phyloP scores from a whole-genome alignment of 2,888 invertebrate genomes.

The Trimorus sp. region DNA sequence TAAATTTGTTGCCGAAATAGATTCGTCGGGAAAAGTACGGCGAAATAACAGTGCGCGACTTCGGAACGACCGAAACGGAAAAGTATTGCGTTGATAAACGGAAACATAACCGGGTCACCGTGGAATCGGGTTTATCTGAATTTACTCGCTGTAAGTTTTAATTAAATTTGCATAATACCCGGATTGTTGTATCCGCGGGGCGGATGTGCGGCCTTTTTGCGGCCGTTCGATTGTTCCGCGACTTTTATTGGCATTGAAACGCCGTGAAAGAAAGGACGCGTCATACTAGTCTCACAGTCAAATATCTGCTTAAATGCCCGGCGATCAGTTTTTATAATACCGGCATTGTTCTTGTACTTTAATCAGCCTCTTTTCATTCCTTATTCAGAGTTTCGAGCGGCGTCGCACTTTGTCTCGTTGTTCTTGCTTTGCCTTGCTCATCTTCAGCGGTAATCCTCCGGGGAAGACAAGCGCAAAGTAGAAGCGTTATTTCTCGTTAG shows the following conservation, averaged over 20 bases:
- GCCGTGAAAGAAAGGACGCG: conserved; percentile 42
- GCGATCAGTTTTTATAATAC: conserved; percentile 62
- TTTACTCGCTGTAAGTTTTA: conserved; percentile 36
- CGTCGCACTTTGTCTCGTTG: conserved; percentile 46
- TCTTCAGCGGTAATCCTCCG: conserved; percentile 58
- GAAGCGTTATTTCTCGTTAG: conserved; percentile 66
- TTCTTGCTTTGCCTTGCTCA: conserved; percentile 57
- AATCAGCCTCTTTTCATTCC: conserved; percentile 60
- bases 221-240: conserved; percentile 46
- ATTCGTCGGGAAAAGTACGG: too few species aligned
- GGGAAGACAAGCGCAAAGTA: conserved; percentile 64
- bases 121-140: conserved; percentile 21
- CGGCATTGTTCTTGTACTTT: conserved; percentile 57
- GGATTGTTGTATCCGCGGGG: conserved; percentile 41
- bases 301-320: conserved; percentile 57
- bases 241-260: conserved; percentile 41
- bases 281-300: conserved; percentile 54
- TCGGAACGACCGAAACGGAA: too few species aligned
- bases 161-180: conserved; percentile 42
- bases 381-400: conserved; percentile 56
- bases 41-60: too few species aligned
- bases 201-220: conserved; percentile 44
- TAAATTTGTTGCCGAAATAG: too few species aligned
- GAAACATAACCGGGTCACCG: conserved; percentile 10
- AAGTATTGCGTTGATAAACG: not conserved